Percentiles rank a stretch among this genome's conserved stretches.
Evolutionary conservation across 2,113 vertebrate species (phyloP).

Genomic region (Sus scrofa): DNA sequence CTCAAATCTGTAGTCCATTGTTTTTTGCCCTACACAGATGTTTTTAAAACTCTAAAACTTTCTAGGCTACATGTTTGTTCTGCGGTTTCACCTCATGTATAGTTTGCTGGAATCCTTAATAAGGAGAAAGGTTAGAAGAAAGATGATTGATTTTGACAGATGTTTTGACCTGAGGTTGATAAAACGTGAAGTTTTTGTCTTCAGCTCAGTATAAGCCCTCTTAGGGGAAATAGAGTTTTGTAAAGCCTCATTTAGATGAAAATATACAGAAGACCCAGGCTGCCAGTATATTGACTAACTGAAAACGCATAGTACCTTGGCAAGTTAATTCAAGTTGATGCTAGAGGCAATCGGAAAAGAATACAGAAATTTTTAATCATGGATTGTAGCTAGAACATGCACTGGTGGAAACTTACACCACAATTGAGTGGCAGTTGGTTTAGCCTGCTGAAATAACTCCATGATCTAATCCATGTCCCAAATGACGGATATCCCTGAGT

Average conservation of each 20-base stretch:
- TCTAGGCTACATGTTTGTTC: not conserved
- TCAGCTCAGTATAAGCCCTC: conserved; percentile 24
- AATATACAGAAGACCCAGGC: conserved; percentile 12
- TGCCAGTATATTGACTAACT: conserved; percentile 2
- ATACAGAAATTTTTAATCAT: conserved; percentile 50
- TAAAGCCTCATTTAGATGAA: conserved; percentile 47
- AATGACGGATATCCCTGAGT: conserved; percentile 36
- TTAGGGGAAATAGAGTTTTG: conserved; percentile 50
- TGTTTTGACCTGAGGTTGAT: conserved; percentile 34
- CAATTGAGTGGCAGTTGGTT: not conserved
- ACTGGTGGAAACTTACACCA: not conserved
- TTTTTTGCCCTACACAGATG: not conserved
- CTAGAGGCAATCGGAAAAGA: conserved; percentile 51
- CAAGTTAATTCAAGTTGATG: conserved; percentile 44
- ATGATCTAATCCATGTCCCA: conserved; percentile 41
- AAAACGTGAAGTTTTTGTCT: conserved; percentile 53
- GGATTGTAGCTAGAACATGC: not conserved
- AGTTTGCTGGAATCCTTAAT: conserved; percentile 62
- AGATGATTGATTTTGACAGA: conserved; percentile 61
- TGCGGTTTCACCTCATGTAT: conserved; percentile 34
- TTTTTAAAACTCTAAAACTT: conserved; percentile 30
- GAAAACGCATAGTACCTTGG: conserved; percentile 24
- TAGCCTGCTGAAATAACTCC: conserved; percentile 52
- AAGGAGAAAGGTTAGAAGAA: conserved; percentile 55
- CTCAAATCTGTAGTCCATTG: not conserved